Conservation (phyloP, 1,140 invertebrate genomes). For the Meloidogyne chitwoodi region DNA sequence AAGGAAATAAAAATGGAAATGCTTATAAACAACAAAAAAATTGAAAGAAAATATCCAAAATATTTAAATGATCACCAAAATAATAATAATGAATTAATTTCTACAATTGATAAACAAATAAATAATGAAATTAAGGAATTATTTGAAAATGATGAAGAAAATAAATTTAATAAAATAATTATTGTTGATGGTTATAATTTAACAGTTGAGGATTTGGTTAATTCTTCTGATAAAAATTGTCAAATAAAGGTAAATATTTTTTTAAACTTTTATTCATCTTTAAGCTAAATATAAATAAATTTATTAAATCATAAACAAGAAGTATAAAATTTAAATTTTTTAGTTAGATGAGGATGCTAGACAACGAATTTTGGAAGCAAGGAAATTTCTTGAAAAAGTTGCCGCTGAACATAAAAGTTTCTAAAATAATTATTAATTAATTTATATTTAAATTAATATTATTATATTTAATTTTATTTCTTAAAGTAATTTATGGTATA, state of each 20-base stretch:
- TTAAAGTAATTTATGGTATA: constrained; percentile 68
- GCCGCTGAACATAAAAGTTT: constrained; percentile 52
- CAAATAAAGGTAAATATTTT: background rate
- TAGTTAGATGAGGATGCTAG: constrained; percentile 44
- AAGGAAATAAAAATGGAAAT: background rate
- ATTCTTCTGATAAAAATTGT: background rate
- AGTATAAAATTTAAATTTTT: constrained; percentile 13
- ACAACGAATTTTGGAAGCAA: constrained; percentile 42
- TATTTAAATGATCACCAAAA: background rate
- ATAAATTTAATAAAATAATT: background rate
- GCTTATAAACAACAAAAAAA: background rate
- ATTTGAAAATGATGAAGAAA: background rate
- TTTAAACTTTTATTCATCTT: no score
- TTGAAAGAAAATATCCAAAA: background rate
- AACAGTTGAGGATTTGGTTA: background rate
- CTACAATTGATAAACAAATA: background rate
- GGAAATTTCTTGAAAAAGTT: constrained; percentile 51
- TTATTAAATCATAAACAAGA: background rate
- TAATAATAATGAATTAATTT: background rate
- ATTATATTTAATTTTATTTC: background rate
- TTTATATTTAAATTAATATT: constrained; percentile 59
- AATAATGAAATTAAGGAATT: background rate
- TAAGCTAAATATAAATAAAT: no score
- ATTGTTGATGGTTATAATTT: background rate
- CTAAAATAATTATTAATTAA: background rate